Evolutionary conservation across 1,140 invertebrate genomes (phyloP), one percentile per base, ranked within the genome.

Genomic region (Rhopalosiphum padi): DNA sequence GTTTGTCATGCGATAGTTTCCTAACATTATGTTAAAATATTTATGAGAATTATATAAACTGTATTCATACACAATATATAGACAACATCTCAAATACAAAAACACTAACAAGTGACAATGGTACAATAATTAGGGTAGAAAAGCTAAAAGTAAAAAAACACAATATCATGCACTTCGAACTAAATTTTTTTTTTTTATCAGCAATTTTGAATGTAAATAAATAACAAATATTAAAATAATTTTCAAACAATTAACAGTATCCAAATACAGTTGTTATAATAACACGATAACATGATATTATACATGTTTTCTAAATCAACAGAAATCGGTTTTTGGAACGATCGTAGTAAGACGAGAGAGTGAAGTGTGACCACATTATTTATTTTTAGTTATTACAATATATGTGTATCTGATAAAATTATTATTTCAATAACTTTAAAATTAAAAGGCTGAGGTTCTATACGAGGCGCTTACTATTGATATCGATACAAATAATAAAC

Each of bases 391-490:
- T 41, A 37, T 83, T 83, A 83, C 22, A 25, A 85, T 85, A 11
- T 41, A 85, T 41, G 41, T 85, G 41, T 85, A 43, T 43, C 83
- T 85, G 83, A 11, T 43, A 85, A 85, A 30, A 89, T 53, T 53
- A n/a, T 89, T 89, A 15, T 55, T 89, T 51, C 51, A 60, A 41
- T 25, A 87, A 46, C 3, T 7, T 87, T 87, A n/a, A n/a, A n/a
- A n/a, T 18, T 2, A 89, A 89, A 92, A 83, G 48, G 46, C 90
- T 93, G 91, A 93, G 91, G 91, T 93, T 93, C 91, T 85, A 86
- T 22, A 85, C 51, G 77, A 93, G 91, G 91, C 82, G 82, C 77
- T 93, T 93, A 93, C 91, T 85, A 85, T 55, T 15, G 46, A 86
- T 83, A 9, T 85, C 82, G 51, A 60, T 48, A 68, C 53, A 68